Base-by-base conservation (phyloP, 2,888 invertebrate genomes). In the Ichneumoninae sp. region DNA sequence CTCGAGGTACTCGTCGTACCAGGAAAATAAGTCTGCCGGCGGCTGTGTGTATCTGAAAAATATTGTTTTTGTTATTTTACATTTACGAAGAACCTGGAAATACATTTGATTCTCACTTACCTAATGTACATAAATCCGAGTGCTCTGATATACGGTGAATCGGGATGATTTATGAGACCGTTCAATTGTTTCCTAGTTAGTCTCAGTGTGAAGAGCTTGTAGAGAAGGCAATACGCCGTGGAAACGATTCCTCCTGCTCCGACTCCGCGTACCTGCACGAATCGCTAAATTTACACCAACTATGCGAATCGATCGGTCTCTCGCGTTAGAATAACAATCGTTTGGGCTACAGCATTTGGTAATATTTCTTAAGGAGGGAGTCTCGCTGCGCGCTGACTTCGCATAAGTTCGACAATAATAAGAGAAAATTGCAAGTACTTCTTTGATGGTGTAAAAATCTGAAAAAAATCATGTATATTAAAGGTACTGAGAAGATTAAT, bases 211-310 rank as follows among this genome's bases (percentile, higher is more conserved):
- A 98, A 99, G 86, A 99, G 95, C 94, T 99, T 99, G 95, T 99
- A 99, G 47, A 99, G 96, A n/a, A 99, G 95, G 94, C 99, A 99
- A 94, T 98, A 99, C 0, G 99, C 99, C 83, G 99, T 99, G n/a
- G 99, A 99, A 26, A 99, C 99, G 85, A 99, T 99, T 71, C 99
- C 99, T 75, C 99, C 99, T 57, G 99, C 99, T 54, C 99, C 99
- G 44, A 99, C 99, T 40, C 99, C 99, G 87, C 99, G 96, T 6
- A 99, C 98, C 97, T 98, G 93, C 73, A 92, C 87, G 86, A 90
- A 91, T 86, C 91, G 88, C 86, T 90, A 89, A 90, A 91, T 91
- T 91, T 90, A 92, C 84, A 91, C 87, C 88, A 88, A 88, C 84
- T 83, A 87, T 86, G 78, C 89, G 86, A 88, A 85, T 87, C 52